A percentile compares a stretch with the other conserved stretches of the same genome.
Conservation (phyloP, 2,113 vertebrate species). For the Colistium nudipinnis region DNA sequence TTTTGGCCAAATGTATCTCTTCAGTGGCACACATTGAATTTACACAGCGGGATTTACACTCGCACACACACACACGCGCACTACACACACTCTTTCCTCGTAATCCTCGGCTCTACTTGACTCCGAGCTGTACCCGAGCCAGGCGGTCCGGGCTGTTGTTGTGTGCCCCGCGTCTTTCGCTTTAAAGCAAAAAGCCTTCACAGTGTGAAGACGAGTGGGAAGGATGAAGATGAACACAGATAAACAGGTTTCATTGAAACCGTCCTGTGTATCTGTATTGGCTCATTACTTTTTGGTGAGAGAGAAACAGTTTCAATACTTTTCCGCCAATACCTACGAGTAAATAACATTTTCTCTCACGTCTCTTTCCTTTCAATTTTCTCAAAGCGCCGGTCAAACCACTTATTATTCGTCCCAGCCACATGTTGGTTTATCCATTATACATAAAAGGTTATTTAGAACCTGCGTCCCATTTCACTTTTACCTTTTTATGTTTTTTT, state of each 20-base stretch:
- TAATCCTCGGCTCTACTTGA: not conserved
- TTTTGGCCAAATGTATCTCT: too few relatives aligned
- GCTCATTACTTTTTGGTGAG: not conserved
- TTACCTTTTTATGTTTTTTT: not conserved
- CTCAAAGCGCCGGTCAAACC: too few relatives aligned
- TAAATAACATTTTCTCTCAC: too few relatives aligned
- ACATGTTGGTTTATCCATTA: too few relatives aligned
- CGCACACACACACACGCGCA: not conserved
- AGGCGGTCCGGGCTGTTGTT: not conserved
- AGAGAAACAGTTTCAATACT: not conserved
- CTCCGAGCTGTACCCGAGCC: constrained; percentile 1
- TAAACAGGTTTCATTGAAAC: not conserved
- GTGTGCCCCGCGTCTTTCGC: not conserved
- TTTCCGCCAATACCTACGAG: not conserved
- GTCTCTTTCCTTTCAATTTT: too few relatives aligned
- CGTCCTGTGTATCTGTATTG: not conserved
- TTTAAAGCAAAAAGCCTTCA: constrained; percentile 5
- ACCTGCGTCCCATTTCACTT: too few relatives aligned
- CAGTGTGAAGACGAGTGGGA: not conserved
- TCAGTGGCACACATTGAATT: too few relatives aligned
- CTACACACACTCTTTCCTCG: not conserved
- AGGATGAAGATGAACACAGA: not conserved
- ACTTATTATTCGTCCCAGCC: too few relatives aligned
- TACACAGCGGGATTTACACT: not conserved
- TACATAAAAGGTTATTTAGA: too few relatives aligned